A percentile compares a stretch with the other conserved stretches of the same genome.
Conservation (phyloP, 1,140 invertebrate species). For the Rhynchophorus ferrugineus region DNA sequence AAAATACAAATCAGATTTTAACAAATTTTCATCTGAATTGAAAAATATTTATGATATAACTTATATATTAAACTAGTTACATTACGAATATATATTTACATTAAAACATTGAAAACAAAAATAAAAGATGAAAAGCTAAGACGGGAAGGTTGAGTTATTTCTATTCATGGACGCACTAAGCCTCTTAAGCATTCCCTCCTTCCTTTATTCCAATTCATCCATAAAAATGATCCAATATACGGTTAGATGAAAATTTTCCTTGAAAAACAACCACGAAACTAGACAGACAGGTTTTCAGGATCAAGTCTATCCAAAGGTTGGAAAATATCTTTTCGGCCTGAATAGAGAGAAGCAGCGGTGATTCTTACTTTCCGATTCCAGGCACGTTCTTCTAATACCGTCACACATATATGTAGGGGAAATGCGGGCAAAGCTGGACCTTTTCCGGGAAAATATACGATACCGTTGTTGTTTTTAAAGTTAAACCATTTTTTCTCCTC, state of each 20-base stretch:
- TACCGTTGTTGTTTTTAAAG: not conserved
- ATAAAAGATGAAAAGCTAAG: no score
- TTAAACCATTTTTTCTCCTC: no score
- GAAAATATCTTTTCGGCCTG: constrained; percentile 22
- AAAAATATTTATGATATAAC: no score
- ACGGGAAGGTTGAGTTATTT: not conserved
- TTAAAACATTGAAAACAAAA: no score
- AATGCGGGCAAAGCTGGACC: constrained; percentile 7
- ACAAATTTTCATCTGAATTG: no score
- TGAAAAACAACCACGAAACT: constrained; percentile 11
- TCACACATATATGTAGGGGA: constrained; percentile 35
- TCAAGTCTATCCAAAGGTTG: constrained; percentile 24
- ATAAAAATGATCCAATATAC: constrained; percentile 15
- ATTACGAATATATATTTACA: no score
- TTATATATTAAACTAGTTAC: no score
- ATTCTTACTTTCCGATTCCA: constrained; percentile 37
- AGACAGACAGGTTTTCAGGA: constrained; percentile 22
- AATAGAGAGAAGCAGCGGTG: constrained; percentile 29
- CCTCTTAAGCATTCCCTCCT: not conserved
- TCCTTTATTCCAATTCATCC: not conserved
- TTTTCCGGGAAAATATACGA: not conserved
- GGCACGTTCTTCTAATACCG: constrained; percentile 36
- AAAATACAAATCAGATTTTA: no score
- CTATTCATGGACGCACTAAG: not conserved
- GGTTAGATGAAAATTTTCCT: constrained; percentile 15